These are phyloP conservation scores for Mionectes macconnelli DNA, from an alignment of 2,113 vertebrate species.

Conservation along the genomic window DNA sequence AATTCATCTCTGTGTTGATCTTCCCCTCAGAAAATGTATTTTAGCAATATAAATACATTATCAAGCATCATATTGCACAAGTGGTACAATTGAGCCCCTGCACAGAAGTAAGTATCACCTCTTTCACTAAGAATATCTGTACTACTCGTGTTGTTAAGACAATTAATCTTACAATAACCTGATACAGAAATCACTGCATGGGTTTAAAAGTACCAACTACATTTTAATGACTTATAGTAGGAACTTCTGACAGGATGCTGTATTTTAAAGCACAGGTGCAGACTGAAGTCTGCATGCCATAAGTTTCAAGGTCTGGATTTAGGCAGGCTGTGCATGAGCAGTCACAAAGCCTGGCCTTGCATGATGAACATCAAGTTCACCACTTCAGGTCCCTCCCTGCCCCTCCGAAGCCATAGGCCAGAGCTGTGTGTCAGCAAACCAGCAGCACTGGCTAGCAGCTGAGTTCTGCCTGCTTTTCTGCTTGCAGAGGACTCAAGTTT, in stretches of 20 bases:
- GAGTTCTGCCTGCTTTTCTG: background rate
- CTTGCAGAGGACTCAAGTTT: background rate
- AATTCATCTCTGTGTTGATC: background rate
- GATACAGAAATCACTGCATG: background rate
- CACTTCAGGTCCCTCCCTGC: background rate
- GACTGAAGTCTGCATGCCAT: background rate
- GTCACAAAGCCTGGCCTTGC: background rate
- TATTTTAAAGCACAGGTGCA: background rate
- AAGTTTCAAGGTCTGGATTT: background rate
- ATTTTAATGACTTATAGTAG: background rate
- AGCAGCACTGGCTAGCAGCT: background rate
- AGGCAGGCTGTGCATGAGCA: background rate
- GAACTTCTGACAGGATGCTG: background rate
- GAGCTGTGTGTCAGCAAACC: accelerated
- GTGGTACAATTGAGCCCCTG: background rate
- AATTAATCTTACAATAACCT: background rate
- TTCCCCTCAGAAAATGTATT: background rate
- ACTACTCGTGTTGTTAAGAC: background rate
- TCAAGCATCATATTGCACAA: background rate
- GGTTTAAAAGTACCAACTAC: background rate
- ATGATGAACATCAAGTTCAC: background rate
- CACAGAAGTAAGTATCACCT: background rate
- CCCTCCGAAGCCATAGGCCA: background rate
- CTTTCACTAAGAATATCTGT: background rate
- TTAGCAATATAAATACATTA: background rate